Evolutionary conservation across 2,113 vertebrate species (phyloP).

Genomic region (Bubalus kerabau): DNA sequence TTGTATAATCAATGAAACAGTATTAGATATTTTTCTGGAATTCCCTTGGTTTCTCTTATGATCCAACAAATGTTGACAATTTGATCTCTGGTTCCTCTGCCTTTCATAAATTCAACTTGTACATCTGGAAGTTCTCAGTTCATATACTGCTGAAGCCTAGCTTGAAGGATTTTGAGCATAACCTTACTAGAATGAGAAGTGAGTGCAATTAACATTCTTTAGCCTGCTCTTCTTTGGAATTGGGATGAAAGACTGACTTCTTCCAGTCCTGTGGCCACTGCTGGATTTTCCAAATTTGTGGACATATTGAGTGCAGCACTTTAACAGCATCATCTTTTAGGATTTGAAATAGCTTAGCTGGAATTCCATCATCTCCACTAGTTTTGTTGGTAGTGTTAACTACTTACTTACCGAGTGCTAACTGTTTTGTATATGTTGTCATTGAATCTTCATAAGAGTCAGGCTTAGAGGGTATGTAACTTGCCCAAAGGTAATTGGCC

Average conservation of each 20-base stretch:
- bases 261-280: neutral
- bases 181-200: neutral
- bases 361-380: neutral
- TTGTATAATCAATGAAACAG: neutral
- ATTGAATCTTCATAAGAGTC: neutral
- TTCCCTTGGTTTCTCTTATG: neutral
- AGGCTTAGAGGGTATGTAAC: neutral
- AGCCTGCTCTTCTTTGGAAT: neutral
- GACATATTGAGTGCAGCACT: neutral
- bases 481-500: neutral
- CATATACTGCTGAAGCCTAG: neutral
- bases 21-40: neutral
- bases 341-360: neutral
- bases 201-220: neutral
- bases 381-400: neutral
- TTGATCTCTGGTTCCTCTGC: neutral
- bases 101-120: neutral
- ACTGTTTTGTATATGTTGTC: neutral
- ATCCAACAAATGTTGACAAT: neutral
- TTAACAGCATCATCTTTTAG: neutral
- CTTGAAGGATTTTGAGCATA: neutral
- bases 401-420: neutral
- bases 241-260: neutral
- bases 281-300: neutral
- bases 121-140: neutral